Conservation (phyloP, 2,113 vertebrate species). For the Drymodes brunneopygia region DNA sequence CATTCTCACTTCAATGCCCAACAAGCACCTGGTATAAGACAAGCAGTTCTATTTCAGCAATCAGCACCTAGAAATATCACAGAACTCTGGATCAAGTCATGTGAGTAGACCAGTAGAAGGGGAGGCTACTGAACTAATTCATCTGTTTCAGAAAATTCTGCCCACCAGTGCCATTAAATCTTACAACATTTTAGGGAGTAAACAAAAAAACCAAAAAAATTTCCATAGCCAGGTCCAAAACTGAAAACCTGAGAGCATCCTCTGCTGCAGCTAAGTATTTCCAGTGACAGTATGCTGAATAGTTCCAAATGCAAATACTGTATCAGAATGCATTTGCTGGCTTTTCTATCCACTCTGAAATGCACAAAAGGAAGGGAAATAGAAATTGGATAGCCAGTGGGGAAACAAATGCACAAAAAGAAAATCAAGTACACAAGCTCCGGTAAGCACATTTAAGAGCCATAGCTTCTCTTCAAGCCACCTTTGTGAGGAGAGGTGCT, state of each 20-base stretch:
- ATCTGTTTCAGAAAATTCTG: neutral
- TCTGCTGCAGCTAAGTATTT: neutral
- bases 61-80: neutral
- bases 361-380: neutral
- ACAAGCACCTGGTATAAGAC: neutral
- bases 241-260: neutral
- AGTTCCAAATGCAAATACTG: neutral
- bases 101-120: accelerated
- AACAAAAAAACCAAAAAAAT: neutral
- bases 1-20: neutral
- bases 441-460: neutral
- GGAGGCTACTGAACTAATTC: neutral
- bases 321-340: neutral
- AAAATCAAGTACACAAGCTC: neutral
- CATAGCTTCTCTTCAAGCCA: neutral
- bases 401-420: neutral
- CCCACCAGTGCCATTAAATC: neutral
- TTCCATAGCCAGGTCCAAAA: neutral
- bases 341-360: neutral
- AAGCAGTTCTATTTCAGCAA: neutral
- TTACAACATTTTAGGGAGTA: neutral
- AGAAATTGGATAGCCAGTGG: neutral
- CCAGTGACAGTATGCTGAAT: neutral
- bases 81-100: neutral
- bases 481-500: neutral